Base-by-base conservation (phyloP, 2,113 vertebrate genomes). In the Oryzias javanicus region DNA sequence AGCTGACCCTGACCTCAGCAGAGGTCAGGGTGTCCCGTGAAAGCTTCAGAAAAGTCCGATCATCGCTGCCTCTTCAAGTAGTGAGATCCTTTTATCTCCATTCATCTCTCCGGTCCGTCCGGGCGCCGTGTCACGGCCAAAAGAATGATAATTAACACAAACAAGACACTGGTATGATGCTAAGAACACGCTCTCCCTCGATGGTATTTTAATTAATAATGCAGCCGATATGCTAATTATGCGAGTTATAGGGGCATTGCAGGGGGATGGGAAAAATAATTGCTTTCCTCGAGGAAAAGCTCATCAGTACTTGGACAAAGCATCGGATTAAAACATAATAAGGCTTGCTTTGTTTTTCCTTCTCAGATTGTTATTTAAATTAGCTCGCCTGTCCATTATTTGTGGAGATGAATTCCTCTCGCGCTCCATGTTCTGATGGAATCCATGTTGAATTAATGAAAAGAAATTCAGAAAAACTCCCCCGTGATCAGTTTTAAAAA, bases 181-280 rank as follows among this genome's bases (percentile, higher is more conserved):
- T 76, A 53, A 69, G 77, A 81, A 77, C 65, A 19, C 55, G 76
- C 78, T 80, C 80, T 69, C 78, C 80, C 63, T 74, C 82, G 19
- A 72, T 81, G 79, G 70, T 82, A 88, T 90, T 90, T 89, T 89
- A 91, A 91, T 91, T 91, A 89, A 83, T 84, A 88, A 89, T 82
- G 78, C 86, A 40, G 59, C 81, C 65, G 80, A 90, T 90, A 91
- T 87, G 85, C 90, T 91, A 90, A 92, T 91, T 89, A 92, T 89
- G 74, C 72, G 72, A 90, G 86, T 88, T 89, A 80, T 80, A 79
- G 80, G 78, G 73, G 79, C 85, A 82, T 78, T 74, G 77, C 44
- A 24, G 80, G 79, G 50, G 72, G 75, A 81, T 73, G 72, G 69
- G 42, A 73, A 78, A 88, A 89, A 89, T 88, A 90, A 91, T 92